Evolutionary conservation across 2,113 vertebrate species (phyloP).

Genomic region (Microcebus lehilahytsara): DNA sequence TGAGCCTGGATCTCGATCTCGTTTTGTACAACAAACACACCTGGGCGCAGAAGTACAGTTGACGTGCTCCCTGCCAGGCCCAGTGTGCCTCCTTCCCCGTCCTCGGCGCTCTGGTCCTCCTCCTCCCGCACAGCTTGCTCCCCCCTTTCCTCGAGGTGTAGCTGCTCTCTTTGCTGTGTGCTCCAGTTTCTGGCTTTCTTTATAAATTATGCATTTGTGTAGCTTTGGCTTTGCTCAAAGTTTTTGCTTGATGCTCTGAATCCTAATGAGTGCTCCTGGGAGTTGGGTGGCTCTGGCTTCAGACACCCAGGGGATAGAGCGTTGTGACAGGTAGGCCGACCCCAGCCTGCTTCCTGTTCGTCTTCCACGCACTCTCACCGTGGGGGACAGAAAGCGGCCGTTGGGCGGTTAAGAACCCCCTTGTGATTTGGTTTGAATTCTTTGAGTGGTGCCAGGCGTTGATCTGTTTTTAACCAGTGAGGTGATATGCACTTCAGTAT

Average conservation of each 20-base stretch:
- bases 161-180: neutral
- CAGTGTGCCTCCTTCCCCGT: neutral
- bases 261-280: conserved; percentile 66
- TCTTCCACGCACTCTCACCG: neutral
- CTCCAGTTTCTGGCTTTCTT: conserved; percentile 65
- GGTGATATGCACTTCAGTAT: neutral
- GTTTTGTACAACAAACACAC: neutral
- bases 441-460: neutral
- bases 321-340: neutral
- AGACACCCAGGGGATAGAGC: neutral
- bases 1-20: neutral
- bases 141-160: too few relatives aligned
- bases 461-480: neutral
- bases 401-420: neutral
- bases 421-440: neutral
- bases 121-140: neutral
- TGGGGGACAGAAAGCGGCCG: neutral
- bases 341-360: accelerated
- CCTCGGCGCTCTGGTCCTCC: neutral
- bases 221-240: conserved; percentile 37
- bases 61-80: neutral
- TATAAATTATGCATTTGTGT: conserved; percentile 71
- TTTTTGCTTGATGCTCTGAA: conserved; percentile 41
- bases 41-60: accelerated
- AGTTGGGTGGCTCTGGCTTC: conserved; percentile 52